Evolutionary conservation across 1,140 invertebrate genomes (phyloP).

Genomic region (Drosophila littoralis): DNA sequence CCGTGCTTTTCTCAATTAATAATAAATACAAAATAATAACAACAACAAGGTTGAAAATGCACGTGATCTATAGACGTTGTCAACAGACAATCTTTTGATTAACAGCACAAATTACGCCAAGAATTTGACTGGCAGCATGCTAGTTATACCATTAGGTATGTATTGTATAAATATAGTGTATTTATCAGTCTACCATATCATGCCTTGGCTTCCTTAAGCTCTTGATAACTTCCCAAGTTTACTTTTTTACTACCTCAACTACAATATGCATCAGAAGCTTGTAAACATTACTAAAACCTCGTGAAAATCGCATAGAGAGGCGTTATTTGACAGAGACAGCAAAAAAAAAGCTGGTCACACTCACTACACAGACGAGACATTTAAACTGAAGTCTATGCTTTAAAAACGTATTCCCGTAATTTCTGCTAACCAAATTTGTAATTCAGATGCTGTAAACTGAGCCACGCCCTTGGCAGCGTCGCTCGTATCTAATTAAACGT

Average conservation of each 20-base stretch:
- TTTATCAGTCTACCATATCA: no score
- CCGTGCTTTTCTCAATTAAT: conserved; percentile 50
- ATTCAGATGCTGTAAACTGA: conserved; percentile 42
- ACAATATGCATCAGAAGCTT: no score
- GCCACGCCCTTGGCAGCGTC: conserved; percentile 20
- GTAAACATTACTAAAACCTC: neutral
- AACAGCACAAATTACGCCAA: no score
- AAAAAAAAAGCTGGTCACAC: no score
- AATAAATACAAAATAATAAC: conserved; percentile 31
- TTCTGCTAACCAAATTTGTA: conserved; percentile 40
- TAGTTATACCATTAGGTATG: no score
- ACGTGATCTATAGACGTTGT: neutral
- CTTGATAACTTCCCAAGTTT: no score
- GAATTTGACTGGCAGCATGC: no score
- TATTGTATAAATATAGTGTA: no score
- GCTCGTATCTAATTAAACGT: conserved; percentile 66
- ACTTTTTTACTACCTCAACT: no score
- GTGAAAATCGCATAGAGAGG: conserved; percentile 1
- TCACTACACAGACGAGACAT: no score
- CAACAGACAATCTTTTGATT: neutral
- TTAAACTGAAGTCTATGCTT: no score
- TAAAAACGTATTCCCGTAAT: neutral
- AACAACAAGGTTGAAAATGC: neutral
- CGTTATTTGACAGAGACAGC: neutral
- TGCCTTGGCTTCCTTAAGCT: no score